Base-by-base conservation (phyloP, 2,113 vertebrate species). In the Thinocorus orbignyianus region DNA sequence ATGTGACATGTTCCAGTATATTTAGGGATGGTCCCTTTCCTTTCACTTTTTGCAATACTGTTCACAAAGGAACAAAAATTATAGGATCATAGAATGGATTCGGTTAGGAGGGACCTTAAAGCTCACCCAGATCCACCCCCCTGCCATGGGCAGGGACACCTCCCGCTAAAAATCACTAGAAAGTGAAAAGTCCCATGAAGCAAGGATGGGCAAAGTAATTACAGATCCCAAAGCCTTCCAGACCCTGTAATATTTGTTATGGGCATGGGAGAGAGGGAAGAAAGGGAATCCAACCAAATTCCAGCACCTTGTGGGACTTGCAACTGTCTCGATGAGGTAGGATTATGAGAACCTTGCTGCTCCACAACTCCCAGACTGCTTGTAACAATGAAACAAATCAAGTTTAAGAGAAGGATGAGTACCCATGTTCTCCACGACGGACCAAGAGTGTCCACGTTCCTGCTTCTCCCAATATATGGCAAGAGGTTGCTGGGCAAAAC, bases 1-100 rank as follows among this genome's bases (percentile, higher is more conserved):
- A 17, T 0, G 3, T 13, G 41, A 6, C 31, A 24, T 2, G 6
- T n/a, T 26, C 28, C 49, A 17, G 13, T 13, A 1, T 20, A 22
- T 48, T 39, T 46, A 35, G n/a, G 22, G 17, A 10, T n/a, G n/a
- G 23, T 25, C 16, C n/a, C 23, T 19, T 49, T 42, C 54, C 42
- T 51, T 39, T 55, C 26, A 16, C 82, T 11, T 25, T 16, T 7
- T 25, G 55, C 10, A 24, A 18, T 9, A 15, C 11, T 6, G 16
- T 8, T 37, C 70, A 51, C 12, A 87, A 30, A 48, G 46, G 76
- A 41, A 46, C n/a, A 61, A 61, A 17, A 39, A 15, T 6, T 33
- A 58, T 9, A 22, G 31, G 12, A 57, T 55, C 31, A 33, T 5
- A 55, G 54, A 55, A 55, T 9, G 19, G 31, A 9, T n/a, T 8